Evolutionary conservation across 2,113 vertebrate genomes (phyloP).

Genomic region (Lethenteron camtschaticum): DNA sequence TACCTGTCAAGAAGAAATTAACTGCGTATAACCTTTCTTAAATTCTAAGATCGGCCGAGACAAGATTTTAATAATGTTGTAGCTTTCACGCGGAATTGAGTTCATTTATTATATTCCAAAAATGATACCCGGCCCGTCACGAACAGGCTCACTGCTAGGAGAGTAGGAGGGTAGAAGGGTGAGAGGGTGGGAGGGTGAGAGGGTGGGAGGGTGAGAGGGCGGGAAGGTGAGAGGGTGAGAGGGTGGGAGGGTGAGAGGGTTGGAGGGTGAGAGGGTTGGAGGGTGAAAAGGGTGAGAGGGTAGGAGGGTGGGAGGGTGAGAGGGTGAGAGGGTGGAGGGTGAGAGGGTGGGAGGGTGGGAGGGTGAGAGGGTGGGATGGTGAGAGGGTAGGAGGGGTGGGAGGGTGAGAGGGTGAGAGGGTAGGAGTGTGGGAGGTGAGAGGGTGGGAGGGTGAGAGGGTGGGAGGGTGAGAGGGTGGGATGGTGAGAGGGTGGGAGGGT

Average conservation of each 20-base stretch:
- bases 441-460: not conserved
- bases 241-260: not conserved
- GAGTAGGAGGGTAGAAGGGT: not conserved
- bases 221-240: not conserved
- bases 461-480: not conserved
- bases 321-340: not conserved
- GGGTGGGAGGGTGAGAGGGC: not conserved
- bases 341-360: not conserved
- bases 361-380: not conserved
- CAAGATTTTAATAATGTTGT: no score
- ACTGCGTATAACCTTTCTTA: no score
- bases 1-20: no score
- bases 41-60: no score
- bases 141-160: no score
- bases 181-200: not conserved
- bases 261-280: not conserved
- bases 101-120: no score
- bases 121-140: no score
- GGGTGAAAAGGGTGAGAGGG: not conserved
- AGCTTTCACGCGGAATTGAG: no score
- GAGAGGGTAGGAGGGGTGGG: not conserved
- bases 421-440: not conserved
- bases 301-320: not conserved
- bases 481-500: not conserved
- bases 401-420: not conserved